Base-by-base conservation (phyloP, 2,113 vertebrate species). In the Ciconia maguari region DNA sequence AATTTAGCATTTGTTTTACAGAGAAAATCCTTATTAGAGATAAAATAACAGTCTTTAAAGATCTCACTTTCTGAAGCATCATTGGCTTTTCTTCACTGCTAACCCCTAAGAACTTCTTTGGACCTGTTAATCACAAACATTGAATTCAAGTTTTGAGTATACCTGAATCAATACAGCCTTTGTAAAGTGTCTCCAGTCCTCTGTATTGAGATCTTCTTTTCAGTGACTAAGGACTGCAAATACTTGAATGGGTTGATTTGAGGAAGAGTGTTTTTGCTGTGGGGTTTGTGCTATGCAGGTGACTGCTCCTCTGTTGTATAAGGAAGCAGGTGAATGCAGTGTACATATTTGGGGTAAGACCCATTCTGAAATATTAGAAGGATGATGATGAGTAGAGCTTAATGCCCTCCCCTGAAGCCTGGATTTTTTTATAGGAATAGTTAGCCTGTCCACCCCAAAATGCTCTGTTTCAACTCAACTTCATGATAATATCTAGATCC, bases 141-240 rank as follows among this genome's bases (percentile, higher is more conserved):
- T 48, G 46, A 76, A 91, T 85, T 94, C 58, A 76, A 79, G 58
- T 94, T 96, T 93, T 90, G 74, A 96, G 42, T 69, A 26, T 38
- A 85, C 58, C 75, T 86, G 51, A 77, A 74, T 87, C 78, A 69
- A 58, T 91, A 72, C 12, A 80, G 44, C 46, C 19, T 72, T 91
- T 64, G 42, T 83, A 9, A 91, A 96, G 68, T 49, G n/a, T 83
- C 60, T 87, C 32, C 0, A 4, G 58, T 81, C 51, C 38, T 95
- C 62, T 51, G 18, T n/a, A 29, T 48, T 36, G 75, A 83, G 55
- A 70, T 83, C 42, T 16, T 54, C 49, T 91, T 80, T 79, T 74
- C 66, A 52, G 87, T 74, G 62, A 22, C 66, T 79, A 61, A 71
- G 65, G 77, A 54, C 57, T 93, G 81, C 71, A 62, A 62, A 61